Conservation (phyloP, 2,113 vertebrate genomes). For the Gymnogyps californianus region DNA sequence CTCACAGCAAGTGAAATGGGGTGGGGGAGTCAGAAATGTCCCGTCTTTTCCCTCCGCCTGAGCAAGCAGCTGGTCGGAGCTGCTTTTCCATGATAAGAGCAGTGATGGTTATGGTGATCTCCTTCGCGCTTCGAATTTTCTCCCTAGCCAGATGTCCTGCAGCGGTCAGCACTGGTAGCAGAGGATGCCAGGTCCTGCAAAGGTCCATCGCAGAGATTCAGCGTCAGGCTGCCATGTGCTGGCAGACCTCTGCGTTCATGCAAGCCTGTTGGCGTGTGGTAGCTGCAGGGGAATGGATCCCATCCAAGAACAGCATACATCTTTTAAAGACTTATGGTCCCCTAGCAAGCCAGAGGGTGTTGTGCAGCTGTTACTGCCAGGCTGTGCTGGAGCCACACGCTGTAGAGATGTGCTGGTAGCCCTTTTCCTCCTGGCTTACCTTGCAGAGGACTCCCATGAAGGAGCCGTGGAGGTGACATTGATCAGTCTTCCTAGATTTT, state of each 20-base stretch:
- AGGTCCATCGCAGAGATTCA: background rate
- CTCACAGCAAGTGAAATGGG: background rate
- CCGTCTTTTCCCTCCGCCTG: background rate
- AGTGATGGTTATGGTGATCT: background rate
- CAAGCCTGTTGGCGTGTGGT: background rate
- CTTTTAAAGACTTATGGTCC: slow-evolving; percentile 30
- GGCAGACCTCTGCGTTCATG: background rate
- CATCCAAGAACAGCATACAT: slow-evolving; percentile 42
- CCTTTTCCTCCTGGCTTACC: background rate
- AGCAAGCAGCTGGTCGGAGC: background rate
- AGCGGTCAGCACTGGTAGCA: background rate
- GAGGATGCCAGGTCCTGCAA: background rate
- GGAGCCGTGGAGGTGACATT: background rate
- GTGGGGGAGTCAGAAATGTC: background rate
- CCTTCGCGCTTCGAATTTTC: background rate
- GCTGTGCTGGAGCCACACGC: background rate
- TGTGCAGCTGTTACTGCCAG: slow-evolving; percentile 27
- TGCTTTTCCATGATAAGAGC: background rate
- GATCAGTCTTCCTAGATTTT: background rate
- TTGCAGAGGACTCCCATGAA: background rate
- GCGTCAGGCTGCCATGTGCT: background rate
- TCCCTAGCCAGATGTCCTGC: background rate
- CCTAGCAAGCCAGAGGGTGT: background rate
- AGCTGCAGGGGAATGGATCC: slow-evolving; percentile 27
- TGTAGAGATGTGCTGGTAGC: background rate